Base-by-base conservation (phyloP, 1,140 invertebrate species). In the Stenopsyche tienmushanensis region DNA sequence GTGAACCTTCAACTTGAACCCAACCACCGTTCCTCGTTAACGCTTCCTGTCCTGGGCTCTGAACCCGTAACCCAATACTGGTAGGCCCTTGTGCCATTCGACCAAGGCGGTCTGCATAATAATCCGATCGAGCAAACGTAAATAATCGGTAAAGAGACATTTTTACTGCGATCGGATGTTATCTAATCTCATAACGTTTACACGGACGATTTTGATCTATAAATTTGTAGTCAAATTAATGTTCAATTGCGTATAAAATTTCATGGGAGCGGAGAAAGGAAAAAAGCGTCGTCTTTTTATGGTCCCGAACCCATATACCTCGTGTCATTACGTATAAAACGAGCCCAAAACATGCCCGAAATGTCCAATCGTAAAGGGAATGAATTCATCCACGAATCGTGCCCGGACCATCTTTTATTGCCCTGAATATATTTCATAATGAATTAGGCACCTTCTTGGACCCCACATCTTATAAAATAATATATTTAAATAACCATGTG, bases 181-280 rank as follows among this genome's bases (percentile, higher is more conserved):
- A 60, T 60, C 57, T 60, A 29, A 60, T 60, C 44, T 49, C 39
- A 29, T 47, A 60, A 57, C 34, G 54, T 42, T 42, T 57, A 57
- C 20, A 57, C 39, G 54, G 20, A 57, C 54, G 34, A 57, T 57
- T 57, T 57, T 42, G 54, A 57, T 42, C 54, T 57, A 57, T 57
- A 57, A 57, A 57, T 57, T 60, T 23, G 57, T 47, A 47, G 42
- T 45, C 57, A 25, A 60, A 60, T 60, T 60, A 60, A 60, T 29
- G 57, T 18, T 60, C 57, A 60, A 60, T 60, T 47, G 57, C 42
- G 57, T 60, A 60, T 60, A 60, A 60, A 60, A 60, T 60, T 60
- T 47, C 57, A 29, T 47, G 23, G 25, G 50, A 53, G 29, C n/a
- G 13, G 3, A 25, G 23, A 29, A 20, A 17, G 15, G 21, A 49